Percentiles rank a stretch among this genome's conserved stretches.
Conservation (phyloP, 2,797 vertebrate genomes). For the Danio kyathit region DNA sequence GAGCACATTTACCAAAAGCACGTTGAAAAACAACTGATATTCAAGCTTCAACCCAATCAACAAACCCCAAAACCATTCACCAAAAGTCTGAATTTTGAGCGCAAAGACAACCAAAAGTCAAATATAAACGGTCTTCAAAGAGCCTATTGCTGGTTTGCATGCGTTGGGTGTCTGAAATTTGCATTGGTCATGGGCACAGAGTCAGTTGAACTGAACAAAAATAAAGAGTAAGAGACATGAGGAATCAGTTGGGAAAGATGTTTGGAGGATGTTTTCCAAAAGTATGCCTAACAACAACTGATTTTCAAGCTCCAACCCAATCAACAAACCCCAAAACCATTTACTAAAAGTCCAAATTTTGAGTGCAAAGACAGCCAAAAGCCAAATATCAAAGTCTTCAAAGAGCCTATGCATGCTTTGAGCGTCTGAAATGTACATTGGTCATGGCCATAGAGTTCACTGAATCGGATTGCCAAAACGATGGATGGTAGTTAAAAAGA, state of each 20-base stretch:
- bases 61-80: slow-evolving; percentile 20
- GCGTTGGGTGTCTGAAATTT: too few species aligned
- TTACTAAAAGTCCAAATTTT: too few species aligned
- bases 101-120: slow-evolving; percentile 25
- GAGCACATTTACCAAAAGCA: too few species aligned
- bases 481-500: slow-evolving; percentile 21
- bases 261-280: neutral
- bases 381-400: slow-evolving; percentile 35
- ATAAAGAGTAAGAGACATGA: slow-evolving; percentile 19
- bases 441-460: slow-evolving; percentile 72
- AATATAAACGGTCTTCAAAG: slow-evolving; percentile 18
- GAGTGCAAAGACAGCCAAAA: slow-evolving; percentile 6
- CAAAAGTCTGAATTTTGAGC: neutral
- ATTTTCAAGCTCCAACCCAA: too few species aligned
- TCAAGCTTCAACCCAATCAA: too few species aligned
- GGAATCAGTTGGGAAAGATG: neutral
- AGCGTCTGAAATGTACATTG: slow-evolving; percentile 78
- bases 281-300: neutral
- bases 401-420: slow-evolving; percentile 66
- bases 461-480: slow-evolving; percentile 50
- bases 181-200: too few species aligned
- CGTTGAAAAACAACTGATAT: neutral
- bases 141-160: neutral
- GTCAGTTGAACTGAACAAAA: neutral
- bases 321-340: too few species aligned